A percentile compares a stretch with the other conserved stretches of the same genome.
Conservation (phyloP, 2,888 invertebrate genomes). For the Himalopsyche anomala region DNA sequence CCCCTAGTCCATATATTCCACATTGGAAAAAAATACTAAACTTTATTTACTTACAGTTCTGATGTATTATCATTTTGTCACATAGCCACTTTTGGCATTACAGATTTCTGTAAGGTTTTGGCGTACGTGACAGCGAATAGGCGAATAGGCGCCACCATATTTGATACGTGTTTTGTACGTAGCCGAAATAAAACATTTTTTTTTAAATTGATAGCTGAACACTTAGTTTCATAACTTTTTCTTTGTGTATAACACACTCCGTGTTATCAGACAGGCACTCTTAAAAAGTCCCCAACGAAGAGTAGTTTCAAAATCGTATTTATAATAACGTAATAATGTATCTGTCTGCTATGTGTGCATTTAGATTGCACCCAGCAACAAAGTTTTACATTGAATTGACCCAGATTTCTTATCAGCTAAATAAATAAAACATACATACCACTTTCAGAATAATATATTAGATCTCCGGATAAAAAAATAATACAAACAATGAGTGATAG, state of each 20-base stretch:
- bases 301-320: neutral
- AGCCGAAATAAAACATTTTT: too few relatives aligned
- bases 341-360: neutral
- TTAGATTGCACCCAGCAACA: constrained; percentile 13
- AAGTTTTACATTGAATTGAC: neutral
- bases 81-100: too few relatives aligned
- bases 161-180: too few relatives aligned
- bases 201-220: too few relatives aligned
- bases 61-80: too few relatives aligned
- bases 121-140: too few relatives aligned
- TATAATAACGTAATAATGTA: neutral
- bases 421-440: neutral
- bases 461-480: neutral
- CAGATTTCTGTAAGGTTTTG: too few relatives aligned
- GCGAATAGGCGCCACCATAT: too few relatives aligned
- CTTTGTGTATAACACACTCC: neutral
- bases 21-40: too few relatives aligned
- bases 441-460: neutral
- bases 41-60: too few relatives aligned
- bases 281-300: neutral
- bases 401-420: constrained; percentile 17
- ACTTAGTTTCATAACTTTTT: too few relatives aligned
- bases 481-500: neutral
- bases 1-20: too few relatives aligned
- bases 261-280: neutral